Percentiles rank a stretch among this genome's conserved stretches.
Conservation (phyloP, 30 jellyfish, hydroid and myxozoan genomes). For the Catostylus mosaicus region DNA sequence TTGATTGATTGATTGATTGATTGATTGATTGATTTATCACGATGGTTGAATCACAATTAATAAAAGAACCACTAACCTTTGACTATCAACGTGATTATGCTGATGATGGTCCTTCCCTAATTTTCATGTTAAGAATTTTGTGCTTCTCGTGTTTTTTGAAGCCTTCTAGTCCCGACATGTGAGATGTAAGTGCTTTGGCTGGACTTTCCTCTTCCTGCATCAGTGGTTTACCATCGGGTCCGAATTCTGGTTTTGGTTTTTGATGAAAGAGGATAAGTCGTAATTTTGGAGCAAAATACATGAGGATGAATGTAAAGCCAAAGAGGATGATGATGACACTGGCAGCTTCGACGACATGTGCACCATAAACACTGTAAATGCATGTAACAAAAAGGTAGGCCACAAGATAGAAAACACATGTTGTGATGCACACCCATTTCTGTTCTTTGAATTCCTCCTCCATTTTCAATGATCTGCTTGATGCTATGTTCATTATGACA, state of each 20-base stretch:
- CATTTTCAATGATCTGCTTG: constrained; percentile 79
- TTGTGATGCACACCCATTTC: constrained; percentile 74
- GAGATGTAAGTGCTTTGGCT: constrained; percentile 11
- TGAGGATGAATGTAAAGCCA: constrained; percentile 64
- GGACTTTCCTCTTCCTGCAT: constrained; percentile 33
- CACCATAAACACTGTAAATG: constrained; percentile 60
- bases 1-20: background rate
- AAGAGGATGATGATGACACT: constrained; percentile 74
- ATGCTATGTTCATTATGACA: constrained; percentile 61
- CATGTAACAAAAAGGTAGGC: constrained; percentile 63
- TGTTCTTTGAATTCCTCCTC: constrained; percentile 76
- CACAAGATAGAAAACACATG: constrained; percentile 71
- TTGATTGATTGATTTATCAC: background rate
- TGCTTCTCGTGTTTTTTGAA: constrained; percentile 14
- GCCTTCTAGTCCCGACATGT: constrained; percentile 56
- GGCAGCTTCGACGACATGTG: constrained; percentile 78
- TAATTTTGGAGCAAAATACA: constrained; percentile 81
- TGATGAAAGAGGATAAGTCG: constrained; percentile 68
- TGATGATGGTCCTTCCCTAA: constrained; percentile 3
- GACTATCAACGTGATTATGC: background rate
- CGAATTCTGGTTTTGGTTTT: constrained; percentile 46
- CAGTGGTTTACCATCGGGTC: constrained; percentile 68
- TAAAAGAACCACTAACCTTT: background rate
- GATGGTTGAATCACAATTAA: background rate
- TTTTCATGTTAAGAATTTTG: constrained; percentile 29